A percentile compares a stretch with the other conserved stretches of the same genome.
Conservation (phyloP, 2,797 vertebrate species). For the Delichon dasypus region DNA sequence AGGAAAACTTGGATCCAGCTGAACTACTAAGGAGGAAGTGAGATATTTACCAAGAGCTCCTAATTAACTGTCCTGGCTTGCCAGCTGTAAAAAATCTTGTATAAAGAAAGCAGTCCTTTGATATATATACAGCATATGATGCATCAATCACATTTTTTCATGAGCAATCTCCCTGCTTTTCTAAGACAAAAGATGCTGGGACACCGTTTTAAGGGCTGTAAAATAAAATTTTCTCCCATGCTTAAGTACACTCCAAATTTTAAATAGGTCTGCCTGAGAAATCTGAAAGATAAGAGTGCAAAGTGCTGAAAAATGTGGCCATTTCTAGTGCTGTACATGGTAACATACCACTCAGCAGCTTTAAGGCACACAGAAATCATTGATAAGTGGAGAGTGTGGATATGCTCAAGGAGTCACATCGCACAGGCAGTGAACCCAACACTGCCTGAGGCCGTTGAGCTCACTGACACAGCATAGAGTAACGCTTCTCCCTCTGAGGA, state of each 20-base stretch:
- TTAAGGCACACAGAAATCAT: neutral
- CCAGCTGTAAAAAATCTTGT: neutral
- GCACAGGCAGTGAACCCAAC: accelerated
- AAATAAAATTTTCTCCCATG: neutral
- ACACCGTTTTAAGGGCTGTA: neutral
- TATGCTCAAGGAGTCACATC: neutral
- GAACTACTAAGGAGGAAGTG: neutral
- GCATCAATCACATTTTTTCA: neutral
- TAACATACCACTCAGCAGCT: neutral
- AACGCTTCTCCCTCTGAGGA: accelerated
- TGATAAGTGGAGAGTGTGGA: neutral
- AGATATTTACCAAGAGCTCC: neutral
- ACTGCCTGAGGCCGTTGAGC: accelerated
- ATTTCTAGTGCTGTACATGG: neutral
- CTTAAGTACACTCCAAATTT: neutral
- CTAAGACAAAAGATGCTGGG: neutral
- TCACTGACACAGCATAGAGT: neutral
- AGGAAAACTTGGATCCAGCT: neutral
- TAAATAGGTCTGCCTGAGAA: neutral
- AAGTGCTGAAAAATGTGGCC: neutral
- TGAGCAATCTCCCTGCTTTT: neutral
- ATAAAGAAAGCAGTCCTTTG: neutral
- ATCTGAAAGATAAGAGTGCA: neutral
- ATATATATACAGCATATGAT: neutral
- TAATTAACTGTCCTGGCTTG: neutral